A percentile compares a stretch with the other conserved stretches of the same genome.
Conservation (phyloP, 2,888 invertebrate genomes). For the Brachypterus glaber region DNA sequence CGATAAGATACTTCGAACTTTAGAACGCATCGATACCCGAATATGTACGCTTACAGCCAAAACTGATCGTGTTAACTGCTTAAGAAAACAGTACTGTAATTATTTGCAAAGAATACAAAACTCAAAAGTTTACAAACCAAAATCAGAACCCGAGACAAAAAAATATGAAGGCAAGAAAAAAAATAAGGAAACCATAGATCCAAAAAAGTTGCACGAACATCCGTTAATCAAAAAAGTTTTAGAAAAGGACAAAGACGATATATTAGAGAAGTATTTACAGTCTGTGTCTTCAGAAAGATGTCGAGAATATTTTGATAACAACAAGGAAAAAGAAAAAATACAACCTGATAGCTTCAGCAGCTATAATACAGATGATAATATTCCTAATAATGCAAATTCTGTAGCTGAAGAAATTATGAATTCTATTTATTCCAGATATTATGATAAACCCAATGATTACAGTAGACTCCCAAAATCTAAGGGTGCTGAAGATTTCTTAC, state of each 20-base stretch:
- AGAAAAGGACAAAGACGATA: slow-evolving; percentile 18
- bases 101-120: slow-evolving; percentile 25
- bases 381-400: slow-evolving; percentile 24
- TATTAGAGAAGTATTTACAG: slow-evolving; percentile 26
- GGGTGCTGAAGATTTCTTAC: too few species aligned
- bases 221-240: slow-evolving; percentile 9
- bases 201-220: slow-evolving; percentile 4
- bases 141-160: slow-evolving; percentile 5
- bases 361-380: slow-evolving; percentile 5
- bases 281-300: slow-evolving; percentile 22
- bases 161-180: slow-evolving; percentile 1
- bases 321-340: slow-evolving; percentile 14
- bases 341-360: slow-evolving; percentile 9
- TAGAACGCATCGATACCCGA: slow-evolving; percentile 51
- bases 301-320: slow-evolving; percentile 16
- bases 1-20: slow-evolving; percentile 45
- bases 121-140: slow-evolving; percentile 5
- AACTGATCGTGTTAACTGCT: slow-evolving; percentile 48
- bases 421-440: slow-evolving; percentile 26
- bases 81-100: slow-evolving; percentile 35
- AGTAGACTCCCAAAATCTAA: too few species aligned
- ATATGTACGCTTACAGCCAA: slow-evolving; percentile 48
- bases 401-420: slow-evolving; percentile 31
- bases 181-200: background rate
- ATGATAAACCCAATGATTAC: slow-evolving; percentile 20